phyloP scores from a whole-genome alignment of 2,797 vertebrate species.

The Helarctos malayanus region DNA sequence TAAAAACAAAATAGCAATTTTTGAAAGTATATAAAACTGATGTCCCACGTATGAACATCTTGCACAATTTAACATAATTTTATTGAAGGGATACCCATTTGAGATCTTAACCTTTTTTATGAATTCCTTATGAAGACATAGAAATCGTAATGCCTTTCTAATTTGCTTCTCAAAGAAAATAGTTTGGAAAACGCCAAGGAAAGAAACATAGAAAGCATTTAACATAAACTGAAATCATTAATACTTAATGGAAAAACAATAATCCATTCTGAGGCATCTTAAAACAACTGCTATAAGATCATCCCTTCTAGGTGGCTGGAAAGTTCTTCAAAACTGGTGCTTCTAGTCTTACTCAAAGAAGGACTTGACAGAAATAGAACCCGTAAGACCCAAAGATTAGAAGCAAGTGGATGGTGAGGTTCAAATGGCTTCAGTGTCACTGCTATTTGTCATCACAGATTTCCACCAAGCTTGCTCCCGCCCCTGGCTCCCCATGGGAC shows the following conservation, averaged over 20 bases:
- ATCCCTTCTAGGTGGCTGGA: neutral
- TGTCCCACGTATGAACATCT: neutral
- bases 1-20: neutral
- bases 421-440: neutral
- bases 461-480: neutral
- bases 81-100: neutral
- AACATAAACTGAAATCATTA: conserved; percentile 57
- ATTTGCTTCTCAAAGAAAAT: conserved; percentile 54
- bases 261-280: conserved; percentile 5
- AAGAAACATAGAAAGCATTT: conserved; percentile 43
- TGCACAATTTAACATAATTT: conserved; percentile 19
- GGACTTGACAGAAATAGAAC: neutral
- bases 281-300: conserved; percentile 43
- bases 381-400: neutral
- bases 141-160: conserved; percentile 27
- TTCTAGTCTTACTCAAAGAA: neutral
- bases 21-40: neutral
- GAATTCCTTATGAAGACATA: conserved; percentile 61
- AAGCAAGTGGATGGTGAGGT: neutral
- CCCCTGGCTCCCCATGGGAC: neutral
- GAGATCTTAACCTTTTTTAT: conserved; percentile 38
- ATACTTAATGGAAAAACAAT: conserved; percentile 24
- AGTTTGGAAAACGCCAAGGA: conserved; percentile 50
- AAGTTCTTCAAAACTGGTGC: neutral
- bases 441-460: neutral